A percentile compares a stretch with the other conserved stretches of the same genome.
Evolutionary conservation across 2,888 invertebrate genomes (phyloP).

Genomic region (Eulithis testata): DNA sequence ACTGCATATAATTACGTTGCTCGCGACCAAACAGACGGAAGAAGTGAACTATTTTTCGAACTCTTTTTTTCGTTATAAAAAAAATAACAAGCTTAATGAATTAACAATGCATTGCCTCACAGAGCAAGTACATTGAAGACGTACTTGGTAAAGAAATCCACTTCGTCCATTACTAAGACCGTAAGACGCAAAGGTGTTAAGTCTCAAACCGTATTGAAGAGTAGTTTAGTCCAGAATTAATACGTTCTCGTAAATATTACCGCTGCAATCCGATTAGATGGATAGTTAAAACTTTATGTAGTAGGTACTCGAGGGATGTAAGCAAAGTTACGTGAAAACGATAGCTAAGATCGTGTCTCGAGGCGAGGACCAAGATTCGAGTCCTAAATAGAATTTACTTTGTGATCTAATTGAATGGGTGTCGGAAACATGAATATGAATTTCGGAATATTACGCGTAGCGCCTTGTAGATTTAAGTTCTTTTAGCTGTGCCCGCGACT

Average conservation of each 20-base stretch:
- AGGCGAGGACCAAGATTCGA: slow-evolving; percentile 25
- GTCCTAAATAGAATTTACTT: slow-evolving; percentile 34
- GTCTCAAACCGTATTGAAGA: slow-evolving; percentile 24
- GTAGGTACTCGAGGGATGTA: slow-evolving; percentile 10
- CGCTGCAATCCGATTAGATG: slow-evolving; percentile 7
- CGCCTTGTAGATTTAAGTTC: slow-evolving; percentile 15
- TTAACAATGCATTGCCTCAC: too few relatives aligned
- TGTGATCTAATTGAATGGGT: slow-evolving; percentile 35
- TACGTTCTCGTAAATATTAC: slow-evolving; percentile 24
- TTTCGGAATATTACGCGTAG: slow-evolving; percentile 20
- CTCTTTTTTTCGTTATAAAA: too few relatives aligned
- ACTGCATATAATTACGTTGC: too few relatives aligned
- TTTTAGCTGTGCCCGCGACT: too few relatives aligned
- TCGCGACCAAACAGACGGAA: too few relatives aligned
- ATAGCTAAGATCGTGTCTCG: slow-evolving; percentile 26
- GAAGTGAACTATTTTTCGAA: too few relatives aligned
- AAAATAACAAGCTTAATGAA: too few relatives aligned
- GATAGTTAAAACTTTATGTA: slow-evolving; percentile 9
- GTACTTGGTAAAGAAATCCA: too few relatives aligned
- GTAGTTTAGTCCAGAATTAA: slow-evolving; percentile 44
- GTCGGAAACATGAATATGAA: slow-evolving; percentile 28
- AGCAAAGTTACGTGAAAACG: slow-evolving; percentile 29
- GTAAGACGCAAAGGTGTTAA: too few relatives aligned
- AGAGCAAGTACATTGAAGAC: too few relatives aligned
- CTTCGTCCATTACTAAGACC: too few relatives aligned